phyloP scores from a whole-genome alignment of 2,888 invertebrate species.

The Cryptops parisi region DNA sequence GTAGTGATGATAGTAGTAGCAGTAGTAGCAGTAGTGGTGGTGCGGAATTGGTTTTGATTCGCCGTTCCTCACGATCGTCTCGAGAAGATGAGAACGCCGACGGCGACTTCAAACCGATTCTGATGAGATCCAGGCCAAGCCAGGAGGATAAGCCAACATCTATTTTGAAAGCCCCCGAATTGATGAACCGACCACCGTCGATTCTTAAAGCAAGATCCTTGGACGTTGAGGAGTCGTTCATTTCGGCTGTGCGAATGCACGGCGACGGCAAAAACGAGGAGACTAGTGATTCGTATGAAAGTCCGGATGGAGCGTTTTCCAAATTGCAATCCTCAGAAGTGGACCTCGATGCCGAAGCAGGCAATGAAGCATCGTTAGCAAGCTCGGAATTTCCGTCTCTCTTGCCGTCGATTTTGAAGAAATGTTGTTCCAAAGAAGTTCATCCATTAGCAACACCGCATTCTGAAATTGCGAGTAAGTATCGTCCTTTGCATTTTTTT shows the following conservation, averaged over 20 bases:
- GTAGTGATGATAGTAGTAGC: slow-evolving; percentile 11
- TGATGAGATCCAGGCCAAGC: slow-evolving; percentile 53
- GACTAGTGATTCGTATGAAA: not conserved
- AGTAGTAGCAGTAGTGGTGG: not conserved
- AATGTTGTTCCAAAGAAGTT: slow-evolving; percentile 4
- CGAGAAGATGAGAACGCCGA: not conserved
- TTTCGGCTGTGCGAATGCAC: not conserved
- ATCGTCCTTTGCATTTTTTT: no score
- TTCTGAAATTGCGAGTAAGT: slow-evolving; percentile 6
- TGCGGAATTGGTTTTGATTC: not conserved
- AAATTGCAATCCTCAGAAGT: not conserved
- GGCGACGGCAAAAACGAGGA: not conserved
- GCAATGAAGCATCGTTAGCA: not conserved
- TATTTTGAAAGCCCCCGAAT: slow-evolving; percentile 21
- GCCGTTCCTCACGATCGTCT: not conserved
- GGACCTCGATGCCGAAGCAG: not conserved
- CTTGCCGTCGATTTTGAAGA: slow-evolving; percentile 11
- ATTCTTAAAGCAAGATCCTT: slow-evolving; percentile 42
- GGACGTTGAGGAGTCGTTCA: slow-evolving; percentile 10
- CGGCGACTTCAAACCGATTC: slow-evolving; percentile 42
- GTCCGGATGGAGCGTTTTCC: not conserved
- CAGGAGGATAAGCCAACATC: slow-evolving; percentile 18
- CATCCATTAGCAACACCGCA: slow-evolving; percentile 12
- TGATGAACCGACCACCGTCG: slow-evolving; percentile 35
- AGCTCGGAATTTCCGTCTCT: not conserved